These are phyloP conservation scores for Conomelus anceps DNA, from an alignment of 2,888 invertebrate species.

Conservation along the genomic window DNA sequence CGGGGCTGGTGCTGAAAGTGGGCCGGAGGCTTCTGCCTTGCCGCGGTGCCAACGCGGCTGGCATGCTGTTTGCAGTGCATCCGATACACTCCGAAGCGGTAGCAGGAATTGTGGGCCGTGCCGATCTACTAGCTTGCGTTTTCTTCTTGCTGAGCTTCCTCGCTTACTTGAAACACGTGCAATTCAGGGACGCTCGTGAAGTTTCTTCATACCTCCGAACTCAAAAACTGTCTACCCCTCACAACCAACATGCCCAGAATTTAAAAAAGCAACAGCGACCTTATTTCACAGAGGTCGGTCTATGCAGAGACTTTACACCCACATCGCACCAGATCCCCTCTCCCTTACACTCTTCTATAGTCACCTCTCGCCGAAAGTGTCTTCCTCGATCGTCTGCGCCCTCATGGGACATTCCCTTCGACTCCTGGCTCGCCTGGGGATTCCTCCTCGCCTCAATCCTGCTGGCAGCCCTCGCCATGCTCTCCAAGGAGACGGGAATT, in stretches of 20 bases:
- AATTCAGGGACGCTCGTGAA: slow-evolving; percentile 38
- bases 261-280: neutral
- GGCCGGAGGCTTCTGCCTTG: slow-evolving; percentile 12
- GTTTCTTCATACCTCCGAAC: neutral
- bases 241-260: no score
- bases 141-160: slow-evolving; percentile 84
- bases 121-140: slow-evolving; percentile 88
- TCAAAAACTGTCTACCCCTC: neutral
- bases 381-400: neutral
- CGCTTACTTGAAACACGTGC: slow-evolving; percentile 72
- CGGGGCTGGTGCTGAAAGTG: slow-evolving; percentile 50
- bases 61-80: slow-evolving; percentile 83
- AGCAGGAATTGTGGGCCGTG: slow-evolving; percentile 92
- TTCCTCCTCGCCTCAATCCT: slow-evolving; percentile 30
- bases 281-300: no score
- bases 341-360: no score
- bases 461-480: slow-evolving; percentile 70
- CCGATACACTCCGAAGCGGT: slow-evolving; percentile 97
- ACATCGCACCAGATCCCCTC: no score
- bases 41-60: slow-evolving; percentile 38
- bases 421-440: slow-evolving; percentile 23
- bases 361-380: neutral
- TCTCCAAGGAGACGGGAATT: slow-evolving; percentile 93
- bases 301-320: neutral
- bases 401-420: neutral